These are phyloP conservation scores for Natator depressus DNA, from an alignment of 2,113 vertebrate genomes.

Conservation along the genomic window DNA sequence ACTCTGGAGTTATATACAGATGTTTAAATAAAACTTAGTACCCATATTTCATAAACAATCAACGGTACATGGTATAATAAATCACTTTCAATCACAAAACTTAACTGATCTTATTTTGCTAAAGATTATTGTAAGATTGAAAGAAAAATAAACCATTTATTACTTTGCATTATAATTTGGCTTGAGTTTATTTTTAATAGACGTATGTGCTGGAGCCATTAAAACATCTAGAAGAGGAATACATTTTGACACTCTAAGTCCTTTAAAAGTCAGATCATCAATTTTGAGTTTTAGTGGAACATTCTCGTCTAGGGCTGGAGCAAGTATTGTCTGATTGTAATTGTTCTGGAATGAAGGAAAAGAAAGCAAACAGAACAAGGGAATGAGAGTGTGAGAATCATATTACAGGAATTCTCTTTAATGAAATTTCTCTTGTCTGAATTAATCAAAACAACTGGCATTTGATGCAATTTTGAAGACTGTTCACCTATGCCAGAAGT, in stretches of 20 bases:
- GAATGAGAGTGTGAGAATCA: neutral
- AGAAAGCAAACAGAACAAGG: neutral
- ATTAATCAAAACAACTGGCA: neutral
- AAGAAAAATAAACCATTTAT: slow-evolving; percentile 72
- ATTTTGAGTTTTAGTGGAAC: neutral
- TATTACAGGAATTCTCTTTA: neutral
- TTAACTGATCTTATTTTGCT: slow-evolving; percentile 11
- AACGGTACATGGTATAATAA: slow-evolving; percentile 27
- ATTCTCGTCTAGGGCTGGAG: neutral
- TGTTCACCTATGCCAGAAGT: neutral
- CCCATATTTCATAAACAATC: slow-evolving; percentile 7
- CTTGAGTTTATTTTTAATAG: neutral
- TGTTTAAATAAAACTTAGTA: slow-evolving; percentile 33
- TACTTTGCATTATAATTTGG: slow-evolving; percentile 52
- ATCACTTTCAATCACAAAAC: neutral
- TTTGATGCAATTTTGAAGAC: neutral
- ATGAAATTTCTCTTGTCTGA: neutral
- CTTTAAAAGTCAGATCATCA: neutral
- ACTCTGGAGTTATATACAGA: neutral
- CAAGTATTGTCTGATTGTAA: neutral
- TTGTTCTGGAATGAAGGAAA: neutral
- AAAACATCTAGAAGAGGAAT: neutral
- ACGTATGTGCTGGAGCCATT: neutral
- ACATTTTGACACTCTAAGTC: neutral
- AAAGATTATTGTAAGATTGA: slow-evolving; percentile 21